A percentile compares a stretch with the other conserved stretches of the same genome.
phyloP scores from a whole-genome alignment of 2,888 invertebrate genomes.

The Cenopis cana region DNA sequence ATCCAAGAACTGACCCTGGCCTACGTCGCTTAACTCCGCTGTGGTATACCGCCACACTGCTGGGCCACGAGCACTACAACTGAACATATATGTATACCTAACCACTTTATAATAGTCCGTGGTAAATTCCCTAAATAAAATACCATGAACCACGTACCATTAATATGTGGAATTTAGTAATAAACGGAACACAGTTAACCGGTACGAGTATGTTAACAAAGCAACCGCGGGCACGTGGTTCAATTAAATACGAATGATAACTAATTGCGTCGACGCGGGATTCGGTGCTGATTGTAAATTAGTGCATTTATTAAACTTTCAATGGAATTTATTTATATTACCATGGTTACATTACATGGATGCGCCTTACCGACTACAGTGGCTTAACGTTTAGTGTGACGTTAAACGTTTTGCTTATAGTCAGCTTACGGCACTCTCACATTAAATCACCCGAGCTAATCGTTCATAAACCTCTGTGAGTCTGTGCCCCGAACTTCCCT shows the following conservation, averaged over 20 bases:
- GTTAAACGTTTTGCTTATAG: neutral
- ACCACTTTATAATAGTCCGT: too few relatives aligned
- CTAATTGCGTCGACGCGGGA: conserved; percentile 27
- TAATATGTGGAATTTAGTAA: conserved; percentile 5
- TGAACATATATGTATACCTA: too few relatives aligned
- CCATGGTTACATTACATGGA: too few relatives aligned
- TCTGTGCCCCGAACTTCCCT: conserved; percentile 58
- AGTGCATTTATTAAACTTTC: neutral
- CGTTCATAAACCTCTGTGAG: conserved; percentile 60
- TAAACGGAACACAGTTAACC: conserved; percentile 10
- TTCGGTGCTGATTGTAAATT: conserved; percentile 15
- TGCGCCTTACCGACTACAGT: too few relatives aligned
- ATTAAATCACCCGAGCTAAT: conserved; percentile 43
- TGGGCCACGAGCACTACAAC: too few relatives aligned
- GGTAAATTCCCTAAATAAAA: too few relatives aligned
- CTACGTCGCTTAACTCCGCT: too few relatives aligned
- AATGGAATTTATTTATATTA: neutral
- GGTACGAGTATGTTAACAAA: conserved; percentile 12
- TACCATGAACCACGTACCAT: neutral
- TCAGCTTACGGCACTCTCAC: neutral
- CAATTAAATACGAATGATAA: conserved; percentile 27
- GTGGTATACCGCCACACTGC: too few relatives aligned
- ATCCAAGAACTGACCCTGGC: too few relatives aligned
- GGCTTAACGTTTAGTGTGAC: too few relatives aligned
- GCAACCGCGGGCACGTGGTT: conserved; percentile 9